Evolutionary conservation across 92 coral and sea anemone species (phyloP), one percentile per base, ranked within the genome.

Genomic region (Parazoanthus swiftii): DNA sequence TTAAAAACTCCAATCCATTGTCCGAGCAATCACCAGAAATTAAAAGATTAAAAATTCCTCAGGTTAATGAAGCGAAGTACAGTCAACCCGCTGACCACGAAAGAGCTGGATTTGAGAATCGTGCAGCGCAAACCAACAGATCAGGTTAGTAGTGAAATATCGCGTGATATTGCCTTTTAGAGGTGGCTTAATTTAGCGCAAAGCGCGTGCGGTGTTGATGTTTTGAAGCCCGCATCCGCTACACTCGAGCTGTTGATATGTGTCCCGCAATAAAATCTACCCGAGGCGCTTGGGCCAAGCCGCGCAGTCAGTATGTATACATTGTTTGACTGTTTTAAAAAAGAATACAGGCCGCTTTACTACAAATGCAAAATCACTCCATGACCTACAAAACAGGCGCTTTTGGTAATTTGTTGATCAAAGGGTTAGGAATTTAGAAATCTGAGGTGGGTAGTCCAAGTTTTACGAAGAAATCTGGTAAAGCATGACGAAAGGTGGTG

Each of bases 121-220:
- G 43, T 50, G 59, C 11, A 6, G 21, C 18, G 38, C 67, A 8
- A 48, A 10, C 67, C 6, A 79, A 80, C 85, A 58, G 3, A 80
- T 21, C 43, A 80, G 85, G 85, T 80, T 33, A 5, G 85, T 56
- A 20, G 4, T 58, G 25, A 56, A 80, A 80, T 80, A 80, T 80
- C 85, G 73, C 73, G 73, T 80, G 85, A 80, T 58, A 80, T 59
- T 80, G 11, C 59, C 59, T 54, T 48, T 54, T 54, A 11, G 14
- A 33, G 85, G 44, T 3, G 18, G 70, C 21, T 63, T 63, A 33
- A 58, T 73, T 73, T 29, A 15, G 25, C 37, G 23, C 37, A 33
- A 73, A 73, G 21, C 85, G 50, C 85, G 85, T 59, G 85, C 85
- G 68, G 48, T 29, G 67, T 59, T 79, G 82, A 79, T 50, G 29